Base-by-base conservation (phyloP, 1,140 invertebrate genomes). In the Asbolus verrucosus region DNA sequence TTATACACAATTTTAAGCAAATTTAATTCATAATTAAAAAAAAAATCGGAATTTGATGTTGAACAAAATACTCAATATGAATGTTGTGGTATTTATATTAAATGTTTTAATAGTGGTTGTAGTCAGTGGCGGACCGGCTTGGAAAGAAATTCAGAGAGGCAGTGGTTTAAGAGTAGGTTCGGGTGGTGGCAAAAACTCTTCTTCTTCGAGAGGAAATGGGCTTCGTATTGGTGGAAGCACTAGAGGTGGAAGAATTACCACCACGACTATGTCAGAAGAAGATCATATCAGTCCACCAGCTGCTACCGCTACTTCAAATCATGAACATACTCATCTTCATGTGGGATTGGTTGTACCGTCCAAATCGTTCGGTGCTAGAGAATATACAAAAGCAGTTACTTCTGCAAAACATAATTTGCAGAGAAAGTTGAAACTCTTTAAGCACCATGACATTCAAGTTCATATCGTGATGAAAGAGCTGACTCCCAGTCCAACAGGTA, bases 401-500 rank as follows among this genome's bases (percentile, higher is more conserved):
- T 86, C 85, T n/a, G 88, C 91, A 13, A 85, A 91, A 54, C 83
- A 85, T 36, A 83, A 84, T 72, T 82, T 92, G 33, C 87, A 87
- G 71, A 84, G 85, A 39, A 90, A 88, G 81, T 82, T 90, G 63
- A 87, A 84, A 76, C 84, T 91, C 65, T 88, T 91, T 78, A 87
- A 89, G 76, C 84, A 85, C 73, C 89, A 90, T 81, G 89, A 88
- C 75, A 86, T 92, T 65, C 86, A 88, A 73, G 87, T 90, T 71
- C 86, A 87, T 73, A 87, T 90, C 75, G 86, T 84, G 65, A 92
- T 90, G 87, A 87, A 91, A 76, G 87, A 88, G 74, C 83, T 92
- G 68, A 91, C 89, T 59, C 91, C 92, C 27, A 92, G 89, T 83
- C 92, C 92, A 43, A 92, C 87, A 81, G 88, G 91, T 92, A 82